Conservation (phyloP, 2,888 invertebrate genomes). For the Colletes collaris region DNA sequence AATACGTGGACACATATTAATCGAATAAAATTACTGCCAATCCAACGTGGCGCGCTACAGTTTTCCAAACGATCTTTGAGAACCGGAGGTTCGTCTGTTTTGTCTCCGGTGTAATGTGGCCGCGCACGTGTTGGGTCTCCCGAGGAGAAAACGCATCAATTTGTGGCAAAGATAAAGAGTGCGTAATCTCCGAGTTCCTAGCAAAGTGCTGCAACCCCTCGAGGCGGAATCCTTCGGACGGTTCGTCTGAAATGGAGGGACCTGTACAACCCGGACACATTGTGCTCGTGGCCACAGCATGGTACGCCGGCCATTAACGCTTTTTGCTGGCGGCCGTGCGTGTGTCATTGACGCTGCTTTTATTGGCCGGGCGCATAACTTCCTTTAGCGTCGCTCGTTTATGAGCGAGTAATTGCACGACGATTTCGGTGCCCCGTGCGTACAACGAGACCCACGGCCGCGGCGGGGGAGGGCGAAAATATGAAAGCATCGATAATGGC, state of each 20-base stretch:
- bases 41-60: no score
- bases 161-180: no score
- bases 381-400: slow-evolving; percentile 72
- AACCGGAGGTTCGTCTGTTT: no score
- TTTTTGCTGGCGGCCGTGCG: slow-evolving; percentile 67
- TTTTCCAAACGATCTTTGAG: no score
- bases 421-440: slow-evolving; percentile 68
- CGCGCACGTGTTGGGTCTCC: no score
- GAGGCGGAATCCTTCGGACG: neutral
- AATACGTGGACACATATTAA: no score
- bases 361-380: slow-evolving; percentile 71
- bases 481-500: slow-evolving; percentile 57
- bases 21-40: no score
- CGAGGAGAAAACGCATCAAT: no score
- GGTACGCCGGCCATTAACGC: slow-evolving; percentile 62
- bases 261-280: slow-evolving; percentile 55
- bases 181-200: neutral
- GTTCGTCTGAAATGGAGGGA: slow-evolving; percentile 26
- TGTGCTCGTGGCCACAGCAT: slow-evolving; percentile 56
- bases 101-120: no score
- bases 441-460: slow-evolving; percentile 24
- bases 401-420: slow-evolving; percentile 77
- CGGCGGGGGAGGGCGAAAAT: slow-evolving; percentile 56
- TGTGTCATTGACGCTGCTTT: slow-evolving; percentile 73
- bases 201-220: neutral